Percentiles rank a stretch among this genome's conserved stretches.
Conservation (phyloP, 2,113 vertebrate species). For the Lathamus discolor region DNA sequence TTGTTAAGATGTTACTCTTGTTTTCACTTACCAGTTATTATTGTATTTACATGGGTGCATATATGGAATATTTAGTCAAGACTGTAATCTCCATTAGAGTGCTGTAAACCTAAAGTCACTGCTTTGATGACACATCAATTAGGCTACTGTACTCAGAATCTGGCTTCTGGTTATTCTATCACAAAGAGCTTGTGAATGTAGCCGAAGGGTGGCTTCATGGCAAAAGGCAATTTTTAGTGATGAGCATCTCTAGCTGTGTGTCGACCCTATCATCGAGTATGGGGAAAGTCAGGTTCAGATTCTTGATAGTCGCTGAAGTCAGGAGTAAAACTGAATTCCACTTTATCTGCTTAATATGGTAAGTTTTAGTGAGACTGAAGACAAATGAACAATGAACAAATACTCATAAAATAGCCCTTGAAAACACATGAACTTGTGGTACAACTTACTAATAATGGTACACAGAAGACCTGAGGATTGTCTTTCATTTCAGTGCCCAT, state of each 20-base stretch:
- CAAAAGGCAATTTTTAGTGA: not conserved
- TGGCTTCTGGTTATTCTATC: not conserved
- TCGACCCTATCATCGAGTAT: not conserved
- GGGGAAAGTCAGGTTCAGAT: not conserved
- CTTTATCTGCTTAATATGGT: not conserved
- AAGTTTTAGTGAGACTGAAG: not conserved
- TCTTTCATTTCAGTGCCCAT: not conserved
- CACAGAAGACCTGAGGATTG: not conserved
- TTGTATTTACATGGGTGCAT: not conserved
- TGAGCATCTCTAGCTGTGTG: not conserved
- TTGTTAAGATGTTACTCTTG: not conserved
- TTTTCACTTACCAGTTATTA: not conserved
- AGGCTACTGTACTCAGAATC: not conserved
- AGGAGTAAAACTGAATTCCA: not conserved
- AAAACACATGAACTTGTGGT: not conserved
- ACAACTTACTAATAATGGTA: not conserved
- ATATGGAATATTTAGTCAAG: not conserved
- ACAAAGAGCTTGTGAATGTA: not conserved
- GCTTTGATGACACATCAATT: not conserved
- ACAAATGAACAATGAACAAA: not conserved
- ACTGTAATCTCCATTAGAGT: not conserved
- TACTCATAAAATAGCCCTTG: not conserved
- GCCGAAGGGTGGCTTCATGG: not conserved
- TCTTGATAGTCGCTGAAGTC: not conserved
- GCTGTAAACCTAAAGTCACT: not conserved